Evolutionary conservation across 2,888 invertebrate species (phyloP).

Genomic region (Drosophila koepferae): DNA sequence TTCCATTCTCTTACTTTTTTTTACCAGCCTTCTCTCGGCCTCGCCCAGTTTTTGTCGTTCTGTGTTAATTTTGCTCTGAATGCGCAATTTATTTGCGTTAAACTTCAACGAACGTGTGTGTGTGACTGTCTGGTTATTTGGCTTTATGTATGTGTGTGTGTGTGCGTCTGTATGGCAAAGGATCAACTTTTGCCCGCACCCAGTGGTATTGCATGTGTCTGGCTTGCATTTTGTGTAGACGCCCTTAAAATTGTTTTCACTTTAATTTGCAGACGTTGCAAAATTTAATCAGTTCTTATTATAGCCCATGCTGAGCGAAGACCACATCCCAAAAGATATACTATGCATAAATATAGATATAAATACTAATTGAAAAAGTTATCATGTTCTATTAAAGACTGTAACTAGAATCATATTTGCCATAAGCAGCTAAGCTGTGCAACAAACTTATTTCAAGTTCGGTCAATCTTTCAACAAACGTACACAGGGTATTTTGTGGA

Average conservation of each 20-base stretch:
- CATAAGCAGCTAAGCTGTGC: not conserved
- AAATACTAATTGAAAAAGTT: not conserved
- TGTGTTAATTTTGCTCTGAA: conserved; percentile 78
- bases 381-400: not conserved
- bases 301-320: conserved; percentile 8
- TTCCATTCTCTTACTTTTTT: not conserved
- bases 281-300: conserved; percentile 73
- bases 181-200: conserved; percentile 61
- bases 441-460: not conserved
- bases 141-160: conserved; percentile 11
- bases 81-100: conserved; percentile 81
- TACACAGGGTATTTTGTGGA: not conserved
- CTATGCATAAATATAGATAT: not conserved
- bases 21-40: conserved; percentile 16
- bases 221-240: conserved; percentile 49
- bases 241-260: conserved; percentile 68
- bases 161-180: conserved; percentile 33
- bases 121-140: conserved; percentile 15
- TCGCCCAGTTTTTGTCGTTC: conserved; percentile 43
- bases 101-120: conserved; percentile 55
- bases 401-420: not conserved
- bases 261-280: conserved; percentile 77
- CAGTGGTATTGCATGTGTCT: conserved; percentile 55
- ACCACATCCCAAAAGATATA: conserved; percentile 5
- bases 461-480: no score